These are phyloP conservation scores for Tipula helvola DNA, from an alignment of 2,888 invertebrate species.

Conservation along the genomic window DNA sequence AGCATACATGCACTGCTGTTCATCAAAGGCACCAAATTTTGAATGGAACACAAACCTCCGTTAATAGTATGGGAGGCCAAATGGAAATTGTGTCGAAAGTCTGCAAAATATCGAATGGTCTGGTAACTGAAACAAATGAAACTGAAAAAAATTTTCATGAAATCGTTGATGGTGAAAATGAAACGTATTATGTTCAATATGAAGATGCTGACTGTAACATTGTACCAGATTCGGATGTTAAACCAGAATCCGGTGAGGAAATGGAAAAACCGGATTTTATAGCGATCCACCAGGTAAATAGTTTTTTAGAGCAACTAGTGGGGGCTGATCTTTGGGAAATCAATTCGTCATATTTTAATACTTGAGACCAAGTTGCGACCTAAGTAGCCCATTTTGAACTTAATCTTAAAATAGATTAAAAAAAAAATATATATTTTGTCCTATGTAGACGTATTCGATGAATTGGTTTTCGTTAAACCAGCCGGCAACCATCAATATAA, in stretches of 20 bases:
- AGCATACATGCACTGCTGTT: constrained; percentile 46
- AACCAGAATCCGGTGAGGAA: background rate
- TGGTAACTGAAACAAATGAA: background rate
- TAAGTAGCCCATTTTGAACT: too few species aligned
- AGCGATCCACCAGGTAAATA: background rate
- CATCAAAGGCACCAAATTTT: constrained; percentile 32
- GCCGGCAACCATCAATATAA: background rate
- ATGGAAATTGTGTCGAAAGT: background rate
- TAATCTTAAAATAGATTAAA: too few species aligned
- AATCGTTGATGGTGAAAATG: background rate
- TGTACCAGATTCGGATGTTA: background rate
- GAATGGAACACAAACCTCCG: background rate
- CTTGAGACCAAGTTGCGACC: too few species aligned
- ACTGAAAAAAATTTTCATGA: background rate
- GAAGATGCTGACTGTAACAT: background rate
- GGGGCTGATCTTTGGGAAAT: too few species aligned
- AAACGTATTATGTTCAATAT: background rate
- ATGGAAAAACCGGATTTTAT: background rate
- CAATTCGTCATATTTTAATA: too few species aligned
- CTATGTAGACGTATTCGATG: background rate
- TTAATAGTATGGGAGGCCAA: background rate
- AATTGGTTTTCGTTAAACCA: background rate
- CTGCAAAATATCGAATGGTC: background rate
- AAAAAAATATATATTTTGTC: too few species aligned
- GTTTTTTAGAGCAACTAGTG: background rate